Conservation (phyloP, 2,113 vertebrate species). For the Eleginops maclovinus region DNA sequence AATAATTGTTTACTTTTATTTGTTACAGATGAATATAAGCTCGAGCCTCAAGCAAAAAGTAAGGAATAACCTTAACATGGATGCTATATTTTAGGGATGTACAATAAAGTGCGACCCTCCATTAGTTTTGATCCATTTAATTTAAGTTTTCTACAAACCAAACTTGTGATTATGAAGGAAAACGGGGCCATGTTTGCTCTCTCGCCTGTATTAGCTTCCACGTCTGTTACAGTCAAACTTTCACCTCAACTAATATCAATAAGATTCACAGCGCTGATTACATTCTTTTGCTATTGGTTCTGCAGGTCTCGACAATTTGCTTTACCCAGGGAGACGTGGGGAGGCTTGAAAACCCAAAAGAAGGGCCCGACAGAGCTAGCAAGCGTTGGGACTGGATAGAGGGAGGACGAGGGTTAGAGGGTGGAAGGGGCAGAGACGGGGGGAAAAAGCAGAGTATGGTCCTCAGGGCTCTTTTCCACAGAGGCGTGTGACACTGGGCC, state of each 20-base stretch:
- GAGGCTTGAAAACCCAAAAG: conserved; percentile 20
- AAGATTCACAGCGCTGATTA: conserved; percentile 38
- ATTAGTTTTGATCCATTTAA: background rate
- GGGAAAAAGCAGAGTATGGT: conserved; percentile 31
- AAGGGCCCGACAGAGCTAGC: conserved; percentile 17
- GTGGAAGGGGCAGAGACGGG: conserved; percentile 36
- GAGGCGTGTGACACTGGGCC: conserved; percentile 82
- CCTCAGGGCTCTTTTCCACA: conserved; percentile 81
- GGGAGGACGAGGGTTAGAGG: conserved; percentile 40
- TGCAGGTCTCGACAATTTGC: conserved; percentile 1
- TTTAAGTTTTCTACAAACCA: background rate
- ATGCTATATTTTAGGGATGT: background rate
- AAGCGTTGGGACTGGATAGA: conserved; percentile 35
- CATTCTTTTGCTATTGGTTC: conserved; percentile 34
- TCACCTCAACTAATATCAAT: conserved; percentile 31
- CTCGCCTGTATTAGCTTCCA: conserved; percentile 40
- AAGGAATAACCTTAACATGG: conserved; percentile 1
- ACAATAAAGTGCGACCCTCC: background rate
- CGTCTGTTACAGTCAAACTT: conserved; percentile 21
- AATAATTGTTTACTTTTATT: conserved; percentile 21
- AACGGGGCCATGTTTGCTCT: conserved; percentile 52
- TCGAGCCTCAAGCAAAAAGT: background rate
- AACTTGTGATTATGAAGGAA: conserved; percentile 16
- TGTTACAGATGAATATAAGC: conserved; percentile 4
- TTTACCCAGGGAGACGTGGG: conserved; percentile 1